Evolutionary conservation across 2,888 invertebrate genomes (phyloP).

Genomic region (Drosophila ustulata): DNA sequence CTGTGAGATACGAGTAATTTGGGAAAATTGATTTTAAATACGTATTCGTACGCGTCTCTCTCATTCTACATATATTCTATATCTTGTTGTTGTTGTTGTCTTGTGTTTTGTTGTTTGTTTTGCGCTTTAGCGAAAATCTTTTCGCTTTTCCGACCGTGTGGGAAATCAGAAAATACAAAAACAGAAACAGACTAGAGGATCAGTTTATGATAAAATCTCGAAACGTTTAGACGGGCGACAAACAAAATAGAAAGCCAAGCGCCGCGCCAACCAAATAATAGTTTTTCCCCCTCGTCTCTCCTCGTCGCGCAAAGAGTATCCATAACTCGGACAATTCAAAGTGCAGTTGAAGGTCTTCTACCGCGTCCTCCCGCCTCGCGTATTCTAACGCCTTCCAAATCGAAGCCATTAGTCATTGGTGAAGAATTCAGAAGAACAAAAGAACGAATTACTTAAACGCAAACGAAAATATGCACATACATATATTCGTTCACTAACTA

Average conservation of each 20-base stretch:
- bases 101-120: constrained; percentile 54
- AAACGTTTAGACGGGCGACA: constrained; percentile 79
- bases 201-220: constrained; percentile 84
- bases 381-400: neutral
- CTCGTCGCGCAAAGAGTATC: constrained; percentile 1
- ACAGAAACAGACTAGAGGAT: constrained; percentile 65
- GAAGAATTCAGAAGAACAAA: constrained; percentile 52
- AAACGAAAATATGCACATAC: constrained; percentile 9
- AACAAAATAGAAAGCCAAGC: constrained; percentile 43
- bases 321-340: constrained; percentile 21
- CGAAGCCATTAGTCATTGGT: constrained; percentile 59
- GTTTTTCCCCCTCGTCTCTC: neutral
- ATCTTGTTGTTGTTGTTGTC: constrained; percentile 17
- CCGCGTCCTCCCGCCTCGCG: constrained; percentile 13
- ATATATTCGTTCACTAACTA: constrained; percentile 13
- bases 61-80: constrained; percentile 26
- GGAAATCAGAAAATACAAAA: constrained; percentile 52
- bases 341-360: constrained; percentile 45
- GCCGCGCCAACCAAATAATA: constrained; percentile 27
- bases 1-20: constrained; percentile 37
- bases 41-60: constrained; percentile 26
- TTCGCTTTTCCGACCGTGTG: constrained; percentile 54
- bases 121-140: constrained; percentile 60
- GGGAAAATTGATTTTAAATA: constrained; percentile 37
- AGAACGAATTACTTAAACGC: constrained; percentile 18